phyloP scores from a whole-genome alignment of 2,797 vertebrate genomes.

The Uromys caudimaculatus region DNA sequence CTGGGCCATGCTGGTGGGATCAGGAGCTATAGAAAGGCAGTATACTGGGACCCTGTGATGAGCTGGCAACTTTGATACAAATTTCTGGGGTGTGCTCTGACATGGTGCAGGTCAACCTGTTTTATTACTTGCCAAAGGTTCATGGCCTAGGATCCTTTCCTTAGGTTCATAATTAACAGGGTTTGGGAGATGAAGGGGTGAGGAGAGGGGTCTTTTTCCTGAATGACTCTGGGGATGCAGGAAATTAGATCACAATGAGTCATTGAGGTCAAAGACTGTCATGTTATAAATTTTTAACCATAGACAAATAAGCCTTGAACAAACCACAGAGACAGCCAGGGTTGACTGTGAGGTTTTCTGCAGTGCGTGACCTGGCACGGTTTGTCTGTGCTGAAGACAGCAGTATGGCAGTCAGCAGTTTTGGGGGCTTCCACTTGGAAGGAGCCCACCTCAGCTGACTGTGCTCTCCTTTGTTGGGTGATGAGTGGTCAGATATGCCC shows the following conservation, averaged over 20 bases:
- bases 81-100: background rate
- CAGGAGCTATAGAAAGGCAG: background rate
- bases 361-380: background rate
- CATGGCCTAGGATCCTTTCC: background rate
- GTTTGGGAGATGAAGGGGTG: background rate
- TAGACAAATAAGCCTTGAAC: background rate
- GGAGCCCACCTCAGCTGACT: slow-evolving; percentile 66
- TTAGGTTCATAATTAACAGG: background rate
- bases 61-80: background rate
- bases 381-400: background rate
- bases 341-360: background rate
- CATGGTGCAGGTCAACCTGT: background rate
- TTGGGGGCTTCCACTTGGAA: slow-evolving; percentile 63
- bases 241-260: background rate
- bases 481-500: slow-evolving; percentile 44
- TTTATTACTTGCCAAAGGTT: slow-evolving; percentile 1
- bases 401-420: background rate
- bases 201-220: background rate
- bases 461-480: background rate
- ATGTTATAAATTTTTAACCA: background rate
- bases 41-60: background rate
- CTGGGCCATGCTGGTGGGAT: background rate
- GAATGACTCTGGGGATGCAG: background rate
- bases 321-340: background rate
- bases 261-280: background rate